phyloP scores from a whole-genome alignment of 1,140 invertebrate species.

The Mactra quadrangularis region DNA sequence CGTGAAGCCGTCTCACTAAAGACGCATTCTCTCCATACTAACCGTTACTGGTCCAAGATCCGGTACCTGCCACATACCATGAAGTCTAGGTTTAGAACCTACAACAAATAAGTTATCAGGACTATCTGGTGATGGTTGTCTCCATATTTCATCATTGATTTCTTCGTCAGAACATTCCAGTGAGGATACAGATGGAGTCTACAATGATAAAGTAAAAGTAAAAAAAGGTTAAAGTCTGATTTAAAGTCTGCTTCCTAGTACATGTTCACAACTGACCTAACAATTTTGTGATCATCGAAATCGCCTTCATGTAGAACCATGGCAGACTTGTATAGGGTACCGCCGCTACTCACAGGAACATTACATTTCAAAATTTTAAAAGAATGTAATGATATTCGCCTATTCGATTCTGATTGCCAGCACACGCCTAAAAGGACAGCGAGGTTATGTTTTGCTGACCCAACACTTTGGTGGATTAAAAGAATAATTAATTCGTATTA shows the following conservation, averaged over 20 bases:
- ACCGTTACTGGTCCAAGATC: constrained; percentile 7
- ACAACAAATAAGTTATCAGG: constrained; percentile 10
- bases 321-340: too few relatives aligned
- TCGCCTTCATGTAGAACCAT: too few relatives aligned
- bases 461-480: too few relatives aligned
- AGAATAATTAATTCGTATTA: too few relatives aligned
- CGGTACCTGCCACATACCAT: constrained; percentile 39
- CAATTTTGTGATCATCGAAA: too few relatives aligned
- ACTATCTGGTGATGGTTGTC: not conserved
- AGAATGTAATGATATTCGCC: not conserved
- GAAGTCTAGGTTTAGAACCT: constrained; percentile 37
- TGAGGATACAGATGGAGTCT: constrained; percentile 1
- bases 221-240: too few relatives aligned
- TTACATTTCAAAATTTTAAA: not conserved
- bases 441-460: too few relatives aligned
- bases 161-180: not conserved
- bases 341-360: not conserved
- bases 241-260: not conserved
- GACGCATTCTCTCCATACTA: too few relatives aligned
- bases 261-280: too few relatives aligned
- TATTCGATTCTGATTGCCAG: too few relatives aligned
- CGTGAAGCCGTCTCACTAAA: too few relatives aligned
- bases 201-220: not conserved
- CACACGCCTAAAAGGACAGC: too few relatives aligned
- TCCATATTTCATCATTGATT: not conserved